Percentiles rank a stretch among this genome's conserved stretches.
Conservation (phyloP, 2,797 vertebrate species). For the Helicolenus hilgendorfi region DNA sequence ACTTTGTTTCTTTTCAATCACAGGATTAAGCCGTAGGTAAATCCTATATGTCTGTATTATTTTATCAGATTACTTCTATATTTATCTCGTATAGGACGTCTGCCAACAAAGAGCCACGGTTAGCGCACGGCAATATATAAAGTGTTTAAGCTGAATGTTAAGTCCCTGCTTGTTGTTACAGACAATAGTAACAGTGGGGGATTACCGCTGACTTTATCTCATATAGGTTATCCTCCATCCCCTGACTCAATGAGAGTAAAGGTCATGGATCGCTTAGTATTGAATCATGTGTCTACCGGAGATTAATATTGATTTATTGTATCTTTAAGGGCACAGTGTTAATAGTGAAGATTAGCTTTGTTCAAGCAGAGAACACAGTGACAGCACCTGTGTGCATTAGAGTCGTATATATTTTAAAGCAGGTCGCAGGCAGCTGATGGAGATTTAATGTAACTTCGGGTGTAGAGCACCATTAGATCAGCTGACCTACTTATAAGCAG, state of each 20-base stretch:
- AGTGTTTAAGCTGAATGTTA: slow-evolving; percentile 25
- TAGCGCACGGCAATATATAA: neutral
- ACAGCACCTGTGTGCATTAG: neutral
- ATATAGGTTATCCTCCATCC: slow-evolving; percentile 33
- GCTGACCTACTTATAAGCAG: slow-evolving; percentile 53
- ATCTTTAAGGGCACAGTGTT: slow-evolving; percentile 9
- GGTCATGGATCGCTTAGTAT: slow-evolving; percentile 22
- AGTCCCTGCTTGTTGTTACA: neutral
- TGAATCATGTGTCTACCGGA: slow-evolving; percentile 23
- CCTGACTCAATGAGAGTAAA: slow-evolving; percentile 38
- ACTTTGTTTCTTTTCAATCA: slow-evolving; percentile 20
- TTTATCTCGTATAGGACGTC: slow-evolving; percentile 9
- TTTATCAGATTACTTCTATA: slow-evolving; percentile 41
- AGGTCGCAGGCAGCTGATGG: neutral
- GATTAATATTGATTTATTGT: slow-evolving; percentile 17
- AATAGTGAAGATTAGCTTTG: slow-evolving; percentile 26
- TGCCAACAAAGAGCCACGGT: neutral
- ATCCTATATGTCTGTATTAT: slow-evolving; percentile 27
- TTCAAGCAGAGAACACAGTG: slow-evolving; percentile 9
- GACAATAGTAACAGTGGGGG: slow-evolving; percentile 37
- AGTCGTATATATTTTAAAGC: neutral
- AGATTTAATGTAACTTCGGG: slow-evolving; percentile 31
- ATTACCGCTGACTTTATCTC: slow-evolving; percentile 52
- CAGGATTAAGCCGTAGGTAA: slow-evolving; percentile 36
- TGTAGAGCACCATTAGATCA: slow-evolving; percentile 35